Evolutionary conservation across 2,797 vertebrate species (phyloP).

Genomic region (Enteromius unitaeniatus): DNA sequence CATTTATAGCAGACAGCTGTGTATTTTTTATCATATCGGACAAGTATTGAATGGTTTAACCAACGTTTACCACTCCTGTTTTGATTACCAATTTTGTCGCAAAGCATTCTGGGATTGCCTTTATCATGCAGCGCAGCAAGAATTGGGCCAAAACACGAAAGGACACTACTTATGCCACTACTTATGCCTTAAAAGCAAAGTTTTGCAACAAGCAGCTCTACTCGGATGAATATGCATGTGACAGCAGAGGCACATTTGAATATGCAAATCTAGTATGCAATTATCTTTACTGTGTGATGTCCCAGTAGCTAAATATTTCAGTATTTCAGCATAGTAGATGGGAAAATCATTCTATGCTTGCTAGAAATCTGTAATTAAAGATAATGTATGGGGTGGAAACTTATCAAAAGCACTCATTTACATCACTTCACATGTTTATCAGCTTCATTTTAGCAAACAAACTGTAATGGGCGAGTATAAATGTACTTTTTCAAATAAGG

Average conservation of each 20-base stretch:
- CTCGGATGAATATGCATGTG: not conserved
- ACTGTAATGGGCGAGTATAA: not conserved
- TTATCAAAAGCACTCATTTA: conserved; percentile 19
- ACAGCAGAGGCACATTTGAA: not conserved
- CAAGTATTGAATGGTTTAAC: not conserved
- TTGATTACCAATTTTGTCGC: not conserved
- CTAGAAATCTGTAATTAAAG: conserved; percentile 23
- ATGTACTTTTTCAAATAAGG: not conserved
- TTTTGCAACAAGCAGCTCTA: not conserved
- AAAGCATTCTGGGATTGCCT: conserved; percentile 11
- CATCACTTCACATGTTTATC: not conserved
- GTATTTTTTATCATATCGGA: not conserved
- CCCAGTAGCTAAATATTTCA: conserved; percentile 26
- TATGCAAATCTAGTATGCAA: conserved; percentile 24
- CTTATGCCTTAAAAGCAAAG: not conserved
- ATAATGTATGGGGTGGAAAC: conserved; percentile 3
- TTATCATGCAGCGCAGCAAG: not conserved
- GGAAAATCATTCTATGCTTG: conserved; percentile 1
- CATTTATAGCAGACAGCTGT: not conserved
- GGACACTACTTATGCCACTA: not conserved
- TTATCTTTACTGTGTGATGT: conserved; percentile 19
- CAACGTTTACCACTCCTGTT: not conserved
- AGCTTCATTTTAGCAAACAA: not conserved
- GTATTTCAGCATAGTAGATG: not conserved
- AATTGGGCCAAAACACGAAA: not conserved